phyloP scores from a whole-genome alignment of 2,113 vertebrate species.

The Corythoichthys haematopterus region DNA sequence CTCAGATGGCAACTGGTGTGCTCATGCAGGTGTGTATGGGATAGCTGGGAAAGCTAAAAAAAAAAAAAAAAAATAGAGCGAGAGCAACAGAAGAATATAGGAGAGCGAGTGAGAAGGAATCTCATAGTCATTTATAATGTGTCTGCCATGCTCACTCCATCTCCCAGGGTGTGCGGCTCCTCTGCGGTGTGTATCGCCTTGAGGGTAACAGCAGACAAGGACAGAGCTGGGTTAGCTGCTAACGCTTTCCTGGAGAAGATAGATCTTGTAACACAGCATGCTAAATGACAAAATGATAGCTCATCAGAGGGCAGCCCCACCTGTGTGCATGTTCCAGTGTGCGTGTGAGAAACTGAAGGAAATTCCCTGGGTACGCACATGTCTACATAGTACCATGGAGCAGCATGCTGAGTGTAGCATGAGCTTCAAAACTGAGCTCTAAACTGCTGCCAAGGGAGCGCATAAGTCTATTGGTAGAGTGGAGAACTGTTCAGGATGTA shows the following conservation, averaged over 20 bases:
- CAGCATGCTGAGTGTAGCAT: slow-evolving; percentile 47
- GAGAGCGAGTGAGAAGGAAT: slow-evolving; percentile 22
- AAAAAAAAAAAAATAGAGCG: no score
- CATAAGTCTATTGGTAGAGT: slow-evolving; percentile 14
- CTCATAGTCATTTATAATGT: slow-evolving; percentile 59
- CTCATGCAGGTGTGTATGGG: background rate
- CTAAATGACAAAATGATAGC: slow-evolving; percentile 77
- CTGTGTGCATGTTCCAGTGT: slow-evolving; percentile 19
- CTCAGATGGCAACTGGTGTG: slow-evolving; percentile 39
- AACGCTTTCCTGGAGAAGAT: slow-evolving; percentile 62
- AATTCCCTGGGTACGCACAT: slow-evolving; percentile 39
- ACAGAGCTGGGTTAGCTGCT: slow-evolving; percentile 62
- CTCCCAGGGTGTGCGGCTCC: slow-evolving; percentile 51
- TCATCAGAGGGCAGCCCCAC: slow-evolving; percentile 62
- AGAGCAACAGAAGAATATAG: slow-evolving; percentile 21
- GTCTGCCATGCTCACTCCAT: slow-evolving; percentile 55
- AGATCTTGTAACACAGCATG: slow-evolving; percentile 73
- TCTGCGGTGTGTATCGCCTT: slow-evolving; percentile 61
- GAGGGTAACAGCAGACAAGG: slow-evolving; percentile 70
- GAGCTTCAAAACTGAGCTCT: slow-evolving; percentile 42
- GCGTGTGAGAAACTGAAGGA: slow-evolving; percentile 23
- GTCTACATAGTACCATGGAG: slow-evolving; percentile 51
- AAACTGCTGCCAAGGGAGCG: slow-evolving; percentile 17
- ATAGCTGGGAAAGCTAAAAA: background rate
- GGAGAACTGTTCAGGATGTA: slow-evolving; percentile 31